A percentile compares a stretch with the other conserved stretches of the same genome.
These are phyloP conservation scores for Dicrostonyx torquatus DNA, from an alignment of 2,797 vertebrate genomes.

Conservation along the genomic window DNA sequence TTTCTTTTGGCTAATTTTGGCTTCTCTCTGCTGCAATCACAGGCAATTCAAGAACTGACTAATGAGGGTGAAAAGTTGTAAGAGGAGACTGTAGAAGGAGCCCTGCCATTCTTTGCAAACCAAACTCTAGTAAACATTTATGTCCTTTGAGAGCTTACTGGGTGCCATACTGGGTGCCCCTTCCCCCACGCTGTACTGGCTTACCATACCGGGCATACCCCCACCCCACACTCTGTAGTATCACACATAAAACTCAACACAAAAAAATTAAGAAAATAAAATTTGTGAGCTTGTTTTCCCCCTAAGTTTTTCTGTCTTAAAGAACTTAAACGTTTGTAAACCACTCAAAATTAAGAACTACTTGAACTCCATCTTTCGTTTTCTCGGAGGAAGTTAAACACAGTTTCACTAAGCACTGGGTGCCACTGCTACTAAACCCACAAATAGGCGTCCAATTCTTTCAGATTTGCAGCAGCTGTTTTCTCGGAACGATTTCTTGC, in stretches of 20 bases:
- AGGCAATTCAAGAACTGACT: background rate
- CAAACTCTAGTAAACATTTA: background rate
- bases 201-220: too few relatives aligned
- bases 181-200: too few relatives aligned
- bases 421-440: background rate
- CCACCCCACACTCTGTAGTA: background rate
- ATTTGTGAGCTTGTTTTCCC: background rate
- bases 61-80: background rate
- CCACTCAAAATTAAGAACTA: background rate
- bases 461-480: background rate
- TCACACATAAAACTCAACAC: background rate
- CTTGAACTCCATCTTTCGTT: background rate
- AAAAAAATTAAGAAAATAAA: background rate
- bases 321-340: constrained; percentile 10
- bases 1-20: background rate
- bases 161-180: background rate
- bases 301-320: background rate
- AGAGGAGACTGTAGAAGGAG: background rate
- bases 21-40: background rate
- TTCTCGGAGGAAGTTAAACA: background rate
- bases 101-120: background rate
- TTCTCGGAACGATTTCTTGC: background rate
- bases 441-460: background rate
- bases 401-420: background rate
- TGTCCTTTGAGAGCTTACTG: background rate